These are phyloP conservation scores for Panopea generosa DNA, from an alignment of 2,888 invertebrate genomes.

Conservation along the genomic window DNA sequence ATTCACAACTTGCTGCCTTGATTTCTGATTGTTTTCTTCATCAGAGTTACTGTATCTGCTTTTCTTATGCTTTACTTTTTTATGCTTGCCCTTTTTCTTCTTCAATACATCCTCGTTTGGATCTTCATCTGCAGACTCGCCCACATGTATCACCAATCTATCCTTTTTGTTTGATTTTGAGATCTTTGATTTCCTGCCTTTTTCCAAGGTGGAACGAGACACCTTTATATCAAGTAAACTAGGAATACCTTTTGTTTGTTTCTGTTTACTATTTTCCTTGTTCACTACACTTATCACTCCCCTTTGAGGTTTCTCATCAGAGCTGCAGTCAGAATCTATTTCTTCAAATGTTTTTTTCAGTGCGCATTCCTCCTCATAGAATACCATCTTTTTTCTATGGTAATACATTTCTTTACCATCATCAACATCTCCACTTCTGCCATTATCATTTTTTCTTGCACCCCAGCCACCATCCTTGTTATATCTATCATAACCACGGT, in stretches of 20 bases:
- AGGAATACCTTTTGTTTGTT: conserved; percentile 22
- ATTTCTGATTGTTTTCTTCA: conserved; percentile 19
- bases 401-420: conserved; percentile 19
- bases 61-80: conserved; percentile 25
- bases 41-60: conserved; percentile 14
- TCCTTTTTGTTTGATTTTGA: conserved; percentile 26
- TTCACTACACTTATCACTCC: conserved; percentile 48
- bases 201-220: conserved; percentile 14
- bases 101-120: conserved; percentile 1
- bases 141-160: conserved; percentile 52
- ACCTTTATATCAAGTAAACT: conserved; percentile 49
- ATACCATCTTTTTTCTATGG: conserved; percentile 35
- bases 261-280: conserved; percentile 12
- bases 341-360: conserved; percentile 41
- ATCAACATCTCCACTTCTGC: background rate
- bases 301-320: conserved; percentile 10
- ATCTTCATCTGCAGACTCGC: conserved; percentile 44
- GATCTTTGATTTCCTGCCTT: conserved; percentile 1
- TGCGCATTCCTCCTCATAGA: conserved; percentile 31
- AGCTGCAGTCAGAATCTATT: conserved; percentile 38
- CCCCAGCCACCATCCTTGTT: conserved; percentile 16
- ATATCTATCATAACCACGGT: background rate
- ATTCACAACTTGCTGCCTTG: conserved; percentile 41
- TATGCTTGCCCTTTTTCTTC: conserved; percentile 27
- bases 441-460: background rate